These are phyloP conservation scores for Aplysina aerophoba DNA, from an alignment of 37 sponge, comb jelly and placozoan species.

Conservation along the genomic window DNA sequence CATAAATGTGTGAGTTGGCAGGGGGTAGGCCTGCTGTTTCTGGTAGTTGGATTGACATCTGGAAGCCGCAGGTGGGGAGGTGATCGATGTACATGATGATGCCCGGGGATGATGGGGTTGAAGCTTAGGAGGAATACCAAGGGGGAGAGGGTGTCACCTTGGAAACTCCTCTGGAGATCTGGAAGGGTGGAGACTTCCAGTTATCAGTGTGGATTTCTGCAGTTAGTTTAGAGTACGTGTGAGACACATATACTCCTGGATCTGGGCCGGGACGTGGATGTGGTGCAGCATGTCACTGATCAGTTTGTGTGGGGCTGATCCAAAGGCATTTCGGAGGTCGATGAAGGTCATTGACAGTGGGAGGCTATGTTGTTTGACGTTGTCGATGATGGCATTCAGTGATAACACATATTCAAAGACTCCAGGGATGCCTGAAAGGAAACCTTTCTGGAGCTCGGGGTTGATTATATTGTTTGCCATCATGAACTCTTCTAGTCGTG, in stretches of 20 bases:
- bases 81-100: too few relatives aligned
- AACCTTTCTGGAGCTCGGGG: slow-evolving; percentile 14
- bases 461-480: neutral
- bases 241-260: neutral
- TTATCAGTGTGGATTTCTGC: too few relatives aligned
- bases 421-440: slow-evolving; percentile 26
- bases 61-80: neutral
- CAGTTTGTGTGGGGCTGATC: slow-evolving; percentile 29
- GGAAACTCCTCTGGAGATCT: slow-evolving; percentile 19
- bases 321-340: slow-evolving; percentile 58
- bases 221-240: too few relatives aligned
- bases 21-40: neutral
- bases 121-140: slow-evolving; percentile 16
- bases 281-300: slow-evolving; percentile 18
- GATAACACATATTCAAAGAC: slow-evolving; percentile 45
- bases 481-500: slow-evolving; percentile 23
- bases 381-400: slow-evolving; percentile 21
- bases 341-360: slow-evolving; percentile 40
- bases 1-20: neutral
- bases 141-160: slow-evolving; percentile 39
- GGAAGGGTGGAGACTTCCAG: too few relatives aligned
- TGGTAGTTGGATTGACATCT: neutral
- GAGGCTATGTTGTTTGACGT: slow-evolving; percentile 36
- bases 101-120: slow-evolving; percentile 16
- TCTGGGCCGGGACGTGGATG: slow-evolving; percentile 26